Conservation (phyloP, 2,113 vertebrate species). For the Pimephales promelas region DNA sequence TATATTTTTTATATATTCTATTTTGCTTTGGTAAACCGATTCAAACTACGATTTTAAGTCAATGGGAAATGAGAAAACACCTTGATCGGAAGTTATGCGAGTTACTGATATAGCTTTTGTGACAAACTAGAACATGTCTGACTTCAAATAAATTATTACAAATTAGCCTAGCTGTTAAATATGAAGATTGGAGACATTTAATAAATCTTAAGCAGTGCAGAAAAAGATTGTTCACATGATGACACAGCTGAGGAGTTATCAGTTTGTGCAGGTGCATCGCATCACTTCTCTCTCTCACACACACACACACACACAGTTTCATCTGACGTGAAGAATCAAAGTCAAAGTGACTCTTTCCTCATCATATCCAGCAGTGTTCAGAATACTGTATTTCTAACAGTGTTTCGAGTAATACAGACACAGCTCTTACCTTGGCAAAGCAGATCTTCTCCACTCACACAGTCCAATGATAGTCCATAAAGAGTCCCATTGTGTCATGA, state of each 20-base stretch:
- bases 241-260: background rate
- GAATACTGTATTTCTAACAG: background rate
- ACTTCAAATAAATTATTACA: background rate
- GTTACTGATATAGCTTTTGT: background rate
- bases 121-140: background rate
- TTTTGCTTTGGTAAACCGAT: background rate
- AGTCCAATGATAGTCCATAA: background rate
- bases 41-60: too few relatives aligned
- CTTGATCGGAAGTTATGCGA: background rate
- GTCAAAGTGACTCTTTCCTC: background rate
- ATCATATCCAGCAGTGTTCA: background rate
- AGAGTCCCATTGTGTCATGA: background rate
- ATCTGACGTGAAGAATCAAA: background rate
- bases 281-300: background rate
- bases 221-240: background rate
- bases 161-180: background rate
- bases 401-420: background rate
- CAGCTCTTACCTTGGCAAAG: background rate
- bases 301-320: background rate
- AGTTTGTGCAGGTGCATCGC: background rate
- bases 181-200: background rate
- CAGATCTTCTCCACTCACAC: background rate
- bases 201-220: background rate
- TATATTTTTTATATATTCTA: background rate
- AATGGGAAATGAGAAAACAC: conserved; percentile 6